A percentile compares a stretch with the other conserved stretches of the same genome.
These are phyloP conservation scores for Prionchulus punctatus DNA, from an alignment of 2,888 invertebrate species.

Conservation along the genomic window DNA sequence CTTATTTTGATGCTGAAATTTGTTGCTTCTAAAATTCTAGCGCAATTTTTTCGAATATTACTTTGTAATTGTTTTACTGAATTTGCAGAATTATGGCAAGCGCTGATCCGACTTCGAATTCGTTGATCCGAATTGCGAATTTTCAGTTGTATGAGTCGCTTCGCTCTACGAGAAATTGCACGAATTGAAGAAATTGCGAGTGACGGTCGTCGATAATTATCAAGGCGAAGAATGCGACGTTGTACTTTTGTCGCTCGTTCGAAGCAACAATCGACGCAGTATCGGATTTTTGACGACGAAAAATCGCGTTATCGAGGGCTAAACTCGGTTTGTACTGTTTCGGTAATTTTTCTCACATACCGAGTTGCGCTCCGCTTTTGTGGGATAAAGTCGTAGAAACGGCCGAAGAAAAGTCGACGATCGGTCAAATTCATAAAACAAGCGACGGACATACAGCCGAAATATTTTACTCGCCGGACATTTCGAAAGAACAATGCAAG, in stretches of 20 bases:
- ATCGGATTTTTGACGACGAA: slow-evolving; percentile 28
- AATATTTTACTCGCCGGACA: neutral
- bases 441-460: neutral
- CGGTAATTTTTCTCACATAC: slow-evolving; percentile 6
- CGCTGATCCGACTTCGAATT: too few species aligned
- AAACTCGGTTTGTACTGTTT: slow-evolving; percentile 14
- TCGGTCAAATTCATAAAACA: neutral
- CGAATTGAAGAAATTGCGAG: neutral
- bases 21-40: too few species aligned
- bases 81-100: too few species aligned
- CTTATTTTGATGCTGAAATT: too few species aligned
- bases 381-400: neutral
- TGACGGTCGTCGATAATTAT: slow-evolving; percentile 21
- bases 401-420: too few species aligned
- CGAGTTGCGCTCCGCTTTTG: neutral
- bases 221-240: slow-evolving; percentile 28
- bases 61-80: too few species aligned
- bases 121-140: too few species aligned
- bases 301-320: slow-evolving; percentile 31
- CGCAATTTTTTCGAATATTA: too few species aligned
- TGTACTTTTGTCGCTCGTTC: slow-evolving; percentile 22
- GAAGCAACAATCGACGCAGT: slow-evolving; percentile 20
- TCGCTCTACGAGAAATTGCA: neutral
- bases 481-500: slow-evolving; percentile 15
- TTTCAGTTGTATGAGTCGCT: too few species aligned